Conservation (phyloP, 2,113 vertebrate genomes). For the Paramisgurnus dabryanus region DNA sequence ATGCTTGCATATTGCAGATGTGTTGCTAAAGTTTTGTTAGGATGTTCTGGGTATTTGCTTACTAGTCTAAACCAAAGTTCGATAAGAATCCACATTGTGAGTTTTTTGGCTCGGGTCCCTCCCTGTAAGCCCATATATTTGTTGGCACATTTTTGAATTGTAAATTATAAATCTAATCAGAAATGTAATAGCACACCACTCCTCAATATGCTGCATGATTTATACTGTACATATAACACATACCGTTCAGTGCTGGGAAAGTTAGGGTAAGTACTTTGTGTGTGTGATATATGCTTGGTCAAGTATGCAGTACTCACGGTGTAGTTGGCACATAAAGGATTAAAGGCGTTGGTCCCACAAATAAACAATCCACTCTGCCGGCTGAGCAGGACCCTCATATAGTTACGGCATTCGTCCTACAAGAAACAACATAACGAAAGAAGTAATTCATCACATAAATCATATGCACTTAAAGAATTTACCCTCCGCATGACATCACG, state of each 20-base stretch:
- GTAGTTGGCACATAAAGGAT: constrained; percentile 92
- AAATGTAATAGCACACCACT: no score
- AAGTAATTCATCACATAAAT: constrained; percentile 83
- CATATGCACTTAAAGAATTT: constrained; percentile 14
- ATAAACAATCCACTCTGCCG: constrained; percentile 85
- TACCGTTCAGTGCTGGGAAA: not conserved
- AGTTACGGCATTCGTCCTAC: constrained; percentile 95
- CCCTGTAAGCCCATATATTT: no score
- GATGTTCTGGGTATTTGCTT: not conserved
- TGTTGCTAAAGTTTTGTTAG: not conserved
- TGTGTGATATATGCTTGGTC: not conserved
- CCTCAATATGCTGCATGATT: not conserved
- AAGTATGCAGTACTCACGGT: constrained; percentile 79
- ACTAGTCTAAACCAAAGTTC: not conserved
- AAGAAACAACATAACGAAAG: not conserved
- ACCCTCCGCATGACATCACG: constrained; percentile 32
- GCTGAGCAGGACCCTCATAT: constrained; percentile 91
- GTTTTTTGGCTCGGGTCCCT: no score
- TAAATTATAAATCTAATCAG: no score
- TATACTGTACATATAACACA: not conserved
- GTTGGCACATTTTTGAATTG: no score
- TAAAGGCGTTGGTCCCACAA: constrained; percentile 96
- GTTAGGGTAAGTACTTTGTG: not conserved
- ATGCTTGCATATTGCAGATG: not conserved
- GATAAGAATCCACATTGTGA: not conserved